Base-by-base conservation (phyloP, 2,113 vertebrate species). In the Alouatta palliata region DNA sequence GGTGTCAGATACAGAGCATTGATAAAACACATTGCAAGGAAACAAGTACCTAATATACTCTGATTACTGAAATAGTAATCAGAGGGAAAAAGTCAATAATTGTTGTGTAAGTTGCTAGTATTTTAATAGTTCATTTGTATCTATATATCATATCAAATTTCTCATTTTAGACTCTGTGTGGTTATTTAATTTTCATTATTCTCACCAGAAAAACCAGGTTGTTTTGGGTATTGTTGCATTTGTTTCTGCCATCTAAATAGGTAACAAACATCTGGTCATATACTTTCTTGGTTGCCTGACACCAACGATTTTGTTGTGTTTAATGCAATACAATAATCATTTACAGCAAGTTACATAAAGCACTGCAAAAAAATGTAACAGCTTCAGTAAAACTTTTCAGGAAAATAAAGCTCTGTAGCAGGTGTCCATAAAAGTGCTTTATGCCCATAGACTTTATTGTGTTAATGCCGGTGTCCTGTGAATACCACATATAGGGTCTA, bases 1-100 rank as follows among this genome's bases (percentile, higher is more conserved):
- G 97, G 97, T 98, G 98, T 98, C 98, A 99, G 98, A 98, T 98
- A 98, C 97, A 98, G 97, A 98, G 97, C 98, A 98, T 98, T 99
- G 98, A 99, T 99, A 99, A 99, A 99, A 98, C 97, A 98, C 97
- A 87, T 97, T 97, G 98, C 97, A 98, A 98, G 97, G 95, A 97
- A 98, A 98, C 98, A 98, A 98, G 98, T 98, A 98, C 97, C 98
- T 98, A 98, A 98, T 98, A 97, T 35, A 92, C 97, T 97, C 97
- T 98, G 97, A 98, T 98, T 95, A 97, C 94, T 96, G 97, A 98
- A 98, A 97, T 97, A 98, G 97, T 98, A 98, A 99, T 98, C 98
- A 97, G 92, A 97, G 96, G 95, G 0, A 35, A 49, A 87, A 95
- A 98, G 98, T 99, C 98, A 96, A 98, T 99, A 25, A 64, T 93